phyloP scores from a whole-genome alignment of 2,888 invertebrate species.

The Chrysolina americana region DNA sequence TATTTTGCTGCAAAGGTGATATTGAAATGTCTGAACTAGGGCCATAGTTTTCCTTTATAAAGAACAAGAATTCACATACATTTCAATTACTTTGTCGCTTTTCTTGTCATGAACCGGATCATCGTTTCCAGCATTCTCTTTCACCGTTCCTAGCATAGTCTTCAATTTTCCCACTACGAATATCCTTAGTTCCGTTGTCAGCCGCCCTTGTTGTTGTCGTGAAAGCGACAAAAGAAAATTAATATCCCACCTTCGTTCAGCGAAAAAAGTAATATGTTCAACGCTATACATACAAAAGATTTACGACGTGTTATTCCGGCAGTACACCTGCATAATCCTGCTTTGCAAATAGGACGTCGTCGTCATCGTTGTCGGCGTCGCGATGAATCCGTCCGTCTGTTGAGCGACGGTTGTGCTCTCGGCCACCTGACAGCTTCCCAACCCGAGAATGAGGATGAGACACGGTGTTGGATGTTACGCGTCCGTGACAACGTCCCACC shows the following conservation, averaged over 20 bases:
- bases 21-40: too few species aligned
- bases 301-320: conserved; percentile 35
- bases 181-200: conserved; percentile 9
- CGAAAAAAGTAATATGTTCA: conserved; percentile 23
- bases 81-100: too few species aligned
- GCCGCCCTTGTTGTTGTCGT: background rate
- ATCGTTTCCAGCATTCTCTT: background rate
- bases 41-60: too few species aligned
- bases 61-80: too few species aligned
- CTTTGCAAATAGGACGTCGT: conserved; percentile 32
- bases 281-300: conserved; percentile 29
- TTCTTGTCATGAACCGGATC: too few species aligned
- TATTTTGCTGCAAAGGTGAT: too few species aligned
- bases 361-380: conserved; percentile 15
- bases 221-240: conserved; percentile 25
- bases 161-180: background rate
- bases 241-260: conserved; percentile 26
- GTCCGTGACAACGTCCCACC: conserved; percentile 8
- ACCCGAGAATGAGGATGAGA: conserved; percentile 16
- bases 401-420: conserved; percentile 11
- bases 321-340: conserved; percentile 36
- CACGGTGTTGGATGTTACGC: conserved; percentile 9
- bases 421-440: conserved; percentile 16
- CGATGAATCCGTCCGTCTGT: conserved; percentile 19
- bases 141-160: background rate